Conservation (phyloP, 2,797 vertebrate species). For the Tokudaia tokunoshimensis region DNA sequence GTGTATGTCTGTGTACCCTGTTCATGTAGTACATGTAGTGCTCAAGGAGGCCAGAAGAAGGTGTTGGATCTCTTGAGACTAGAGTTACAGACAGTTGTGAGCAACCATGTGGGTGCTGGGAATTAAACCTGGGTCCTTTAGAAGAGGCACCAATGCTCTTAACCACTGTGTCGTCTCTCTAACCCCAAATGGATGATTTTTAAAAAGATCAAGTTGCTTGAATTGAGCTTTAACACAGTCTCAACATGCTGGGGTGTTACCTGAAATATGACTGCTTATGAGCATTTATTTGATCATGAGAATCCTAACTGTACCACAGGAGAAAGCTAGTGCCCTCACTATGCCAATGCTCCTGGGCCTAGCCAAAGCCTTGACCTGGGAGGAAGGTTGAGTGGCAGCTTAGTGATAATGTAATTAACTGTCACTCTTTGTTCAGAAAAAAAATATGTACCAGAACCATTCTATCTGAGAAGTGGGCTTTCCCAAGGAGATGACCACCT, state of each 20-base stretch:
- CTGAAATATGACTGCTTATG: not conserved
- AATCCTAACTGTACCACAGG: not conserved
- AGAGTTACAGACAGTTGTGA: not conserved
- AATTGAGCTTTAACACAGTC: not conserved
- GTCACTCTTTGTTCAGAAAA: not conserved
- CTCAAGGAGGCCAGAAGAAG: not conserved
- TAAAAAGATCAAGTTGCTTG: not conserved
- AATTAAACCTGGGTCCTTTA: not conserved
- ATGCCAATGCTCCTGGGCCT: too few species aligned
- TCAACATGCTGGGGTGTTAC: not conserved
- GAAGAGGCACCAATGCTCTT: not conserved
- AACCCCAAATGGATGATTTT: not conserved
- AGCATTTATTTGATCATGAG: not conserved
- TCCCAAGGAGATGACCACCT: not conserved
- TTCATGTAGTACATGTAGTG: not conserved
- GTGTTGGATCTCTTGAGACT: not conserved
- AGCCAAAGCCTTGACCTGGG: not conserved
- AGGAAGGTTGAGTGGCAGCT: not conserved
- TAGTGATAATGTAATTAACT: not conserved
- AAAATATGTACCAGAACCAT: not conserved
- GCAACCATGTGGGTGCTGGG: not conserved
- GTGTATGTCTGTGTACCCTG: not conserved
- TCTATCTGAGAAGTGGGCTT: not conserved
- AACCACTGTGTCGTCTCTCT: not conserved
- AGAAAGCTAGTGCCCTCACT: not conserved